Evolutionary conservation across 2,888 invertebrate species (phyloP).

Genomic region (Hedya salicella): DNA sequence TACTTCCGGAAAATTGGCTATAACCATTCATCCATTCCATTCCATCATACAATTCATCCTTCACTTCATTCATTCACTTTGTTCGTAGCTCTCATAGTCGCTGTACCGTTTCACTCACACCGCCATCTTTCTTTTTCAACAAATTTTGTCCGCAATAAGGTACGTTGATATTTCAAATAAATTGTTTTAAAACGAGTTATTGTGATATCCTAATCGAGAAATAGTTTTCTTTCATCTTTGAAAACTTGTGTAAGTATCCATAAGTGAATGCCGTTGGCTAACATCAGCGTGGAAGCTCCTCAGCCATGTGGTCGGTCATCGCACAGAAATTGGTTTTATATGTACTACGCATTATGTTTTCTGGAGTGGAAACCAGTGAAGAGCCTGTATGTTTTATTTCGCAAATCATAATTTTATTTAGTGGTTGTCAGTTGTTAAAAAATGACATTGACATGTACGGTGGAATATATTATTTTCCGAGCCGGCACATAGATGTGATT

Average conservation of each 20-base stretch:
- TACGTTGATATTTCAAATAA: constrained; percentile 67
- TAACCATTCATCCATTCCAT: constrained; percentile 45
- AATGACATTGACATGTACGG: constrained; percentile 44
- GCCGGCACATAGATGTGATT: constrained; percentile 58
- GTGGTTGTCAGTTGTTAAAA: constrained; percentile 38
- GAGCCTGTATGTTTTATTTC: constrained; percentile 44
- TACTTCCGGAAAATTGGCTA: constrained; percentile 35
- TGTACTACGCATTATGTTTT: constrained; percentile 82
- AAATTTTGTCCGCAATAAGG: constrained; percentile 77
- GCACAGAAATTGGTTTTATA: constrained; percentile 59
- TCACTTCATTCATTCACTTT: constrained; percentile 55
- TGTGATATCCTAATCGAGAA: constrained; percentile 47
- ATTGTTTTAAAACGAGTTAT: constrained; percentile 52
- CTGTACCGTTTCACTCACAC: constrained; percentile 51
- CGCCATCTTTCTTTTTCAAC: constrained; percentile 81
- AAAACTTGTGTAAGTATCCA: constrained; percentile 49
- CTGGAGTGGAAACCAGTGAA: constrained; percentile 51
- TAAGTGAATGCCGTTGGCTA: constrained; percentile 49
- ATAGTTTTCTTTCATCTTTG: constrained; percentile 45
- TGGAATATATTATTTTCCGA: constrained; percentile 48
- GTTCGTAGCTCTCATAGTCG: constrained; percentile 25
- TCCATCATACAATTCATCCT: constrained; percentile 48
- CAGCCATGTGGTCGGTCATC: constrained; percentile 78
- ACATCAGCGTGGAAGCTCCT: constrained; percentile 35
- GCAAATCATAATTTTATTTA: constrained; percentile 45